These are phyloP conservation scores for Globicephala melas DNA, from an alignment of 2,113 vertebrate genomes.

Conservation along the genomic window DNA sequence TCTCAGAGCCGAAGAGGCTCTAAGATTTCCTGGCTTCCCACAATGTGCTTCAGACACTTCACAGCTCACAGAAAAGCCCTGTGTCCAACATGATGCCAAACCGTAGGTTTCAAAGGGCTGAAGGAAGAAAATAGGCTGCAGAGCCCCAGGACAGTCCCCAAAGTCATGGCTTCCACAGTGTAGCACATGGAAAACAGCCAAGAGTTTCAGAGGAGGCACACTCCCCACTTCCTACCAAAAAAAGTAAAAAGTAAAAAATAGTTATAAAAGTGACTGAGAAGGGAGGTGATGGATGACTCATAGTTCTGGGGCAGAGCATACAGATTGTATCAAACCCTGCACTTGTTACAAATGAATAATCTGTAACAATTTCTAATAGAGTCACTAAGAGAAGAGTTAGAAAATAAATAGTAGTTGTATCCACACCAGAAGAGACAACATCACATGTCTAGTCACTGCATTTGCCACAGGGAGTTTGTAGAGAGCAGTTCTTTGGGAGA, in stretches of 20 bases:
- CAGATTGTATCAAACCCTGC: neutral
- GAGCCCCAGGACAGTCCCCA: neutral
- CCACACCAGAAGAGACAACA: neutral
- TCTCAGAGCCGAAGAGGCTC: neutral
- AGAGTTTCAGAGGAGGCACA: neutral
- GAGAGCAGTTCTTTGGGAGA: neutral
- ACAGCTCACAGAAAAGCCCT: neutral
- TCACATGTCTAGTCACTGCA: no score
- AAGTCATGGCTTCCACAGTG: neutral
- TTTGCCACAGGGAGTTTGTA: neutral
- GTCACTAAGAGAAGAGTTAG: neutral
- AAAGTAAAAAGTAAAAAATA: neutral
- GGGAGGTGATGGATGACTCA: neutral
- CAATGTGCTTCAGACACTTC: neutral
- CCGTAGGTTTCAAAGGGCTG: neutral
- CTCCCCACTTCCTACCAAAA: rapidly evolving
- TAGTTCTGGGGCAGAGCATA: neutral
- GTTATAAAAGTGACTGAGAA: neutral
- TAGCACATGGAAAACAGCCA: neutral
- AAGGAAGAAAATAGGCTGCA: neutral
- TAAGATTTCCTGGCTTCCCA: neutral
- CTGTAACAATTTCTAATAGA: neutral
- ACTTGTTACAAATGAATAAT: constrained; percentile 10
- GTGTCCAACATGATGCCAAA: neutral
- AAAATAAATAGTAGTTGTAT: neutral